Conservation (phyloP, 1,140 invertebrate genomes). For the Saxidomus purpurata region DNA sequence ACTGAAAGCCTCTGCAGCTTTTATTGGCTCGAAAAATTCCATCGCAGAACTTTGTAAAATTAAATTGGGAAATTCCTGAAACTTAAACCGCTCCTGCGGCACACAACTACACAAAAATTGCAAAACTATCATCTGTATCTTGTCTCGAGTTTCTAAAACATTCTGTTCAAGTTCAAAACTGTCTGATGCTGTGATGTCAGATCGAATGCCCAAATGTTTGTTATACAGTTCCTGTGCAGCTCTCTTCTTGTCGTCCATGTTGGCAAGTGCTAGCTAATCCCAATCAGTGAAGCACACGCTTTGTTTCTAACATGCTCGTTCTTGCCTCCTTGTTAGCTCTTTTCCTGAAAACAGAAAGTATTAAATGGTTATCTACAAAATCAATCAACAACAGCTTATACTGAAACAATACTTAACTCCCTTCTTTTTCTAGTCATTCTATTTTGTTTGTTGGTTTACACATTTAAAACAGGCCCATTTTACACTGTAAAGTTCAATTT, state of each 20-base stretch:
- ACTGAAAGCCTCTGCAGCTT: constrained; percentile 67
- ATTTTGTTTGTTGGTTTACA: too few relatives aligned
- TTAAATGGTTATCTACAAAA: too few relatives aligned
- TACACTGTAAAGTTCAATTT: too few relatives aligned
- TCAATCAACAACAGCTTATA: too few relatives aligned
- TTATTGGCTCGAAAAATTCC: constrained; percentile 51
- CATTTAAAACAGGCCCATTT: too few relatives aligned
- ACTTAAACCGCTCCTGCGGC: constrained; percentile 52
- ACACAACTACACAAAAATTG: constrained; percentile 22
- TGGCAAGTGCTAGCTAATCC: too few relatives aligned
- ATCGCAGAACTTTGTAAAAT: constrained; percentile 61
- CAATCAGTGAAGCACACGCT: too few relatives aligned
- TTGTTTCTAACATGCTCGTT: too few relatives aligned
- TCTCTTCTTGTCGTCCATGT: constrained; percentile 31
- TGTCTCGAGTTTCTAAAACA: neutral
- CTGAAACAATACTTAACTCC: too few relatives aligned
- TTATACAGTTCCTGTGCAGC: neutral
- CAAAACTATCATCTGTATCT: constrained; percentile 12
- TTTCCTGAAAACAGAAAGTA: too few relatives aligned
- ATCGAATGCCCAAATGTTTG: neutral
- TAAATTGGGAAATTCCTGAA: constrained; percentile 47
- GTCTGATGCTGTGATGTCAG: neutral
- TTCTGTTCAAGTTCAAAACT: constrained; percentile 14
- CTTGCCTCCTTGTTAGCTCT: too few relatives aligned
- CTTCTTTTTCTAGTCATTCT: too few relatives aligned